Percentiles rank a stretch among this genome's conserved stretches.
These are phyloP conservation scores for Bugula neritina DNA, from an alignment of 2,888 invertebrate species.

Conservation along the genomic window DNA sequence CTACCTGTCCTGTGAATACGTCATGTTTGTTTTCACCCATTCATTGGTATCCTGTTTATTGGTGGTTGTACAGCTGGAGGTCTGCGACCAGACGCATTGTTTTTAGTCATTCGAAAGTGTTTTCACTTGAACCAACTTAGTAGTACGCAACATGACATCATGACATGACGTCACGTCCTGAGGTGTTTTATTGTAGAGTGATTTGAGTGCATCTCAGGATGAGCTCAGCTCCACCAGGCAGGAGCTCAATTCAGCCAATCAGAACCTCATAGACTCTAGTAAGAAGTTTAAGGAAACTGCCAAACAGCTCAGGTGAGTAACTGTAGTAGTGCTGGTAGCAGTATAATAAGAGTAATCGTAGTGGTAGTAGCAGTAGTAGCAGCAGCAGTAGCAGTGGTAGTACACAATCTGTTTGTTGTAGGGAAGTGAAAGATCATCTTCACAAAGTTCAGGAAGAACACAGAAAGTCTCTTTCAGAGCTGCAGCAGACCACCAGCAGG, in stretches of 20 bases:
- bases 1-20: too few relatives aligned
- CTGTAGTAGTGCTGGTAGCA: too few relatives aligned
- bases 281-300: background rate
- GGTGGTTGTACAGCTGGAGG: too few relatives aligned
- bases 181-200: background rate
- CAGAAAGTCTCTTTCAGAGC: background rate
- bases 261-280: slow-evolving; percentile 2
- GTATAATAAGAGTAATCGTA: too few relatives aligned
- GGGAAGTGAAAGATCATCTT: background rate
- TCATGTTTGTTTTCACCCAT: too few relatives aligned
- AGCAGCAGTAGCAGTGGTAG: too few relatives aligned
- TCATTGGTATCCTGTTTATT: too few relatives aligned
- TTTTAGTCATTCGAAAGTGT: too few relatives aligned
- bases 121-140: too few relatives aligned
- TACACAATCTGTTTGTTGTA: too few relatives aligned
- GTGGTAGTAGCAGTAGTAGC: too few relatives aligned
- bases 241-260: background rate
- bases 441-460: background rate
- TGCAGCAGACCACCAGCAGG: background rate
- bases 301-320: slow-evolving; percentile 14
- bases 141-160: background rate
- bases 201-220: background rate
- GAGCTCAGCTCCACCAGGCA: background rate
- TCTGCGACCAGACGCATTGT: too few relatives aligned
- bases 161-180: background rate